Evolutionary conservation across 2,888 invertebrate genomes (phyloP).

Genomic region (Hirudinaria manillensis): DNA sequence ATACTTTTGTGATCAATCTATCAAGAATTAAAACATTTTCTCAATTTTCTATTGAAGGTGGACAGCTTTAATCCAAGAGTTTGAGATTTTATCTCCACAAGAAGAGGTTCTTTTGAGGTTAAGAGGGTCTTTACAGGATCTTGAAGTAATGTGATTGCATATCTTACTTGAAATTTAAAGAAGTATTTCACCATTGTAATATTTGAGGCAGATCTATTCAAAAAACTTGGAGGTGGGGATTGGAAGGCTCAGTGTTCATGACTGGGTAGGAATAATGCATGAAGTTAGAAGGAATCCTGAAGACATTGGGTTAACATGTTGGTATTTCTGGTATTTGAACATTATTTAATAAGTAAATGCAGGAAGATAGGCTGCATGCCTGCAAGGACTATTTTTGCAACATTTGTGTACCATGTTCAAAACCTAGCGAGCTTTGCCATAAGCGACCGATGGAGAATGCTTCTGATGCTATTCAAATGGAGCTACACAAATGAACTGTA

Average conservation of each 20-base stretch:
- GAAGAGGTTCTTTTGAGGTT: conserved; percentile 37
- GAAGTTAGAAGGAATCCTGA: conserved; percentile 37
- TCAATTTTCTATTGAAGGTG: conserved; percentile 24
- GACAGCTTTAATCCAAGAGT: conserved; percentile 40
- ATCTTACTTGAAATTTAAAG: not conserved
- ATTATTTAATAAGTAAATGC: not conserved
- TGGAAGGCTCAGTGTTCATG: conserved; percentile 39
- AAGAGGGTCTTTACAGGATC: conserved; percentile 38
- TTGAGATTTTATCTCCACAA: conserved; percentile 35
- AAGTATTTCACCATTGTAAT: not conserved
- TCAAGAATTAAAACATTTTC: not conserved
- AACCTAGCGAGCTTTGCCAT: too few relatives aligned
- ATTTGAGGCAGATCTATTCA: conserved; percentile 26
- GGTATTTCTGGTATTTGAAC: not conserved
- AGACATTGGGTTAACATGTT: conserved; percentile 40
- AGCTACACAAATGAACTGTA: too few relatives aligned
- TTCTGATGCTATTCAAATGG: too few relatives aligned
- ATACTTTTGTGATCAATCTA: not conserved
- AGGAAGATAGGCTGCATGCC: too few relatives aligned
- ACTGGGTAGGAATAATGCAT: conserved; percentile 41
- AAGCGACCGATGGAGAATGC: too few relatives aligned
- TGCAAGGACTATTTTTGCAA: too few relatives aligned
- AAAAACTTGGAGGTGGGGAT: conserved; percentile 37
- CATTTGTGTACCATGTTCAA: too few relatives aligned
- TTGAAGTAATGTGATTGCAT: conserved; percentile 35